Conservation (phyloP, 1,140 invertebrate species). For the Orius laevigatus region DNA sequence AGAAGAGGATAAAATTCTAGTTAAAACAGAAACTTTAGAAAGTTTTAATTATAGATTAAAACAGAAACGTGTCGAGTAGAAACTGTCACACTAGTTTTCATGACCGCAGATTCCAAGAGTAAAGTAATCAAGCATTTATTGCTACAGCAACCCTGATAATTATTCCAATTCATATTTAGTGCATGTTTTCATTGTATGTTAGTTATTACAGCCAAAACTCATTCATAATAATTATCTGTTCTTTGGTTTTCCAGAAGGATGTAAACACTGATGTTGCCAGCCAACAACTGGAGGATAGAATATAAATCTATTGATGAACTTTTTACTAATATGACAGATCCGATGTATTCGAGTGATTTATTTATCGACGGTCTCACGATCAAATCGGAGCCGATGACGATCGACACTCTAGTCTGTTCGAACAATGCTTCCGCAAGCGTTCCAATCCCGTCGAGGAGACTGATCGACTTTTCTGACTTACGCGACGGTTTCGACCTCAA, state of each 20-base stretch:
- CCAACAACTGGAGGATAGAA: neutral
- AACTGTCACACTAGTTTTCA: too few relatives aligned
- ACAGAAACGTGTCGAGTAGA: too few relatives aligned
- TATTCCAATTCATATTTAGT: too few relatives aligned
- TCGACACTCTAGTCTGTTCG: constrained; percentile 21
- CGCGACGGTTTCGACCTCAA: constrained; percentile 30
- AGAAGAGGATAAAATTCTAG: too few relatives aligned
- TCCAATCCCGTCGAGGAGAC: constrained; percentile 35
- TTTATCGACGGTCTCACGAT: constrained; percentile 34
- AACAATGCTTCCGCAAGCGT: constrained; percentile 35
- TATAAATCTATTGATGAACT: neutral
- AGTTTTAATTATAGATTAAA: too few relatives aligned
- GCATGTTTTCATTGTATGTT: too few relatives aligned
- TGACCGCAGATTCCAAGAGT: too few relatives aligned
- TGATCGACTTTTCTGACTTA: constrained; percentile 27
- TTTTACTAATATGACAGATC: constrained; percentile 32
- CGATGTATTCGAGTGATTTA: constrained; percentile 35
- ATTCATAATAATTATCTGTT: neutral
- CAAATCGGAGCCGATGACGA: constrained; percentile 31
- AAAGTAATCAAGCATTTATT: too few relatives aligned
- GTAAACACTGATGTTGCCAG: neutral
- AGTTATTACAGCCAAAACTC: too few relatives aligned
- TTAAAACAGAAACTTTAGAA: too few relatives aligned
- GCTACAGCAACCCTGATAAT: too few relatives aligned
- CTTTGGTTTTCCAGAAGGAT: neutral